Base-by-base conservation (phyloP, 2,113 vertebrate genomes). In the Calyptommatus sinebrachiatus region DNA sequence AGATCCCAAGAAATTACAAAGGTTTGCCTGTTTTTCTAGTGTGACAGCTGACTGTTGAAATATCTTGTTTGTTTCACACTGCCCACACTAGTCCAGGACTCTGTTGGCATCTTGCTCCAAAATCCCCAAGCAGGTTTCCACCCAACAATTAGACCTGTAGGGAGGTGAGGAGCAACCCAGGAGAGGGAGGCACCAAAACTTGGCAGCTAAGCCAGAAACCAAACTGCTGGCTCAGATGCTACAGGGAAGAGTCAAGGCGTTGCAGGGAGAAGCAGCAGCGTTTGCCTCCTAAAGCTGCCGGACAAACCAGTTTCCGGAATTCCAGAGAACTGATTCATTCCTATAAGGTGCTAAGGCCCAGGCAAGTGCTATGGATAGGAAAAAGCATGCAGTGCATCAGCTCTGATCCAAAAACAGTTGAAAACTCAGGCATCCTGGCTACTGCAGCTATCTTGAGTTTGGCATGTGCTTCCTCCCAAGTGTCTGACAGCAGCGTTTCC, bases 131-230 rank as follows among this genome's bases (percentile, higher is more conserved):
- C 50, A 82, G 63, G 77, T 90, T 85, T 83, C 68, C 85, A 86
- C 91, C 90, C 89, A 86, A 76, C 82, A 89, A 91, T 91, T 91
- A 91, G 78, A 75, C 73, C 89, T 86, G 83, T 74, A 71, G 63
- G 82, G 90, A 87, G 86, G 78, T 62, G 82, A 82, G 79, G 1
- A 76, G 53, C 84, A 85, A 83, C 80, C 70, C 71, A 63, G 45
- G 60, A 65, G 84, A 71, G 86, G 89, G 89, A 83, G 88, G 90
- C 85, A 90, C 87, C 92, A 93, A 93, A 92, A 94, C 91, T 93
- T 93, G 92, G 93, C 93, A 92, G 75, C 66, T n/a, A 48, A 73
- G 85, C 87, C 86, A 92, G 91, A 93, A 92, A 92, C 89, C 84
- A 88, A 85, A 76, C 77, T 35, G 84, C 79, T 77, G 83, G 84